These are phyloP conservation scores for Podarcis siculus DNA, from an alignment of 2,797 vertebrate genomes.

Conservation along the genomic window DNA sequence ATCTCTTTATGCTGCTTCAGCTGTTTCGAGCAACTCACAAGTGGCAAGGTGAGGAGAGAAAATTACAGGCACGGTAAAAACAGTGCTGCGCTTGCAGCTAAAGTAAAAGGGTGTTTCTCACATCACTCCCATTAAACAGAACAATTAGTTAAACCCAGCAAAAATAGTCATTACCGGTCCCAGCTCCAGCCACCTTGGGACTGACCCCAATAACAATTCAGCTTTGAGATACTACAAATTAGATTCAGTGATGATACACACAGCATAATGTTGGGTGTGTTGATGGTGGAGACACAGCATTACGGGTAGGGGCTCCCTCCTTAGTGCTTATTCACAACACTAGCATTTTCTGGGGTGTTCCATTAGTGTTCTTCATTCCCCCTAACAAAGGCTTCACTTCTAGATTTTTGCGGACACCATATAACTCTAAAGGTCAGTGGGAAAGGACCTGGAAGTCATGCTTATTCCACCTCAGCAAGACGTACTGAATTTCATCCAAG, in stretches of 20 bases:
- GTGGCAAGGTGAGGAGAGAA: conserved; percentile 27
- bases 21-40: conserved; percentile 11
- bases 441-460: too few relatives aligned
- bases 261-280: neutral
- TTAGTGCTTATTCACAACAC: neutral
- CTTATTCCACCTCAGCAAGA: too few relatives aligned
- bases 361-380: neutral
- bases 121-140: neutral
- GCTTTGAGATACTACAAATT: neutral
- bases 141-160: neutral
- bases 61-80: neutral
- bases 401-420: neutral
- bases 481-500: too few relatives aligned
- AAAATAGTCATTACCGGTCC: neutral
- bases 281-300: neutral
- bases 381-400: neutral
- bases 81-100: neutral
- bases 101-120: neutral
- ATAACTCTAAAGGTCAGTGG: neutral
- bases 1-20: conserved; percentile 2
- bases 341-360: neutral
- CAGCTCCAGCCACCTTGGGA: neutral
- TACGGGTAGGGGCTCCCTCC: neutral
- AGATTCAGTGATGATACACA: neutral
- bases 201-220: neutral